Evolutionary conservation across 2,888 invertebrate species (phyloP).

Genomic region (Lasioglossum marginatum): DNA sequence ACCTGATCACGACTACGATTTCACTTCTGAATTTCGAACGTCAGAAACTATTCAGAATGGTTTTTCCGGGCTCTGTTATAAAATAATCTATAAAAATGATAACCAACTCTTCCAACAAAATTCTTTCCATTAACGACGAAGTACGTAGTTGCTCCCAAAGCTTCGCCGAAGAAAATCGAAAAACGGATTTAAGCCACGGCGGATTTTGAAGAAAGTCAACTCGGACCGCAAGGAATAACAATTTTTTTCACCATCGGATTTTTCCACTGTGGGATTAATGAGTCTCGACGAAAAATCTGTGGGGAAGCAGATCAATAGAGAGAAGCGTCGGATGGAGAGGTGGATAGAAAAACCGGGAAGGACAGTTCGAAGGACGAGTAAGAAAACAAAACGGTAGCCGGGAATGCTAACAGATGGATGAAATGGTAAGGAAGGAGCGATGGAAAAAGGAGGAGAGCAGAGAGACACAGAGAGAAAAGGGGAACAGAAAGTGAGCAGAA

Average conservation of each 20-base stretch:
- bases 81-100: not conserved
- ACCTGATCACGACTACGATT: slow-evolving; percentile 6
- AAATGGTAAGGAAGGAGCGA: not conserved
- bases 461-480: not conserved
- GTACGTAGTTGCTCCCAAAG: not conserved
- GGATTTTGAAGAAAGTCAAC: not conserved
- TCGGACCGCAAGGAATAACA: not conserved
- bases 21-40: not conserved
- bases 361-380: slow-evolving; percentile 13
- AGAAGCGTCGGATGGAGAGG: not conserved
- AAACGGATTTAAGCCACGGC: not conserved
- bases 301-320: not conserved
- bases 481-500: slow-evolving; percentile 22
- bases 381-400: slow-evolving; percentile 24
- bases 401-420: slow-evolving; percentile 6
- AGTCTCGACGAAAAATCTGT: not conserved
- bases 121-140: not conserved
- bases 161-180: not conserved
- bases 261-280: not conserved
- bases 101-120: not conserved
- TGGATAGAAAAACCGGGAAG: not conserved
- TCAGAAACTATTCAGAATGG: not conserved
- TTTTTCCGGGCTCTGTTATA: not conserved
- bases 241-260: not conserved
- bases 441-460: not conserved